Percentiles rank a stretch among this genome's conserved stretches.
Evolutionary conservation across 2,113 vertebrate species (phyloP).

Genomic region (Microtus pennsylvanicus): DNA sequence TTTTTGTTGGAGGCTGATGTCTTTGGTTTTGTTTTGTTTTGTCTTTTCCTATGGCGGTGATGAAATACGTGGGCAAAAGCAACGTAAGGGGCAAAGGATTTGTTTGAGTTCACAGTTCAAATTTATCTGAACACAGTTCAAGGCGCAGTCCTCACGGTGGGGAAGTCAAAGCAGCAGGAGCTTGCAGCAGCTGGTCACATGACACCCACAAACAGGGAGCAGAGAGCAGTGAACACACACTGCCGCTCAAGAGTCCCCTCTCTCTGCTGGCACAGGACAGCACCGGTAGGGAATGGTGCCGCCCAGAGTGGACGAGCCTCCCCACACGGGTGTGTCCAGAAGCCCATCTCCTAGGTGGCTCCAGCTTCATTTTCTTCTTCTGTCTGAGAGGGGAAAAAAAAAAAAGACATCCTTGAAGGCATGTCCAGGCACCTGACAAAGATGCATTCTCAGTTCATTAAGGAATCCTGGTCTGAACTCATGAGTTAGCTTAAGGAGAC

Average conservation of each 20-base stretch:
- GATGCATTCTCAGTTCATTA: not conserved
- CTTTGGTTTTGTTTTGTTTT: not conserved
- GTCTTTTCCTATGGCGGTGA: not conserved
- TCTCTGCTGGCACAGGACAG: not conserved
- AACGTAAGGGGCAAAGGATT: not conserved
- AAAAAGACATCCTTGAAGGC: not conserved
- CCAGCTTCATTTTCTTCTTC: not conserved
- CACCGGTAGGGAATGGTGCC: not conserved
- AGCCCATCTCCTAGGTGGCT: too few relatives aligned
- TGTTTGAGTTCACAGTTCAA: not conserved
- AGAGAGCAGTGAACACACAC: not conserved
- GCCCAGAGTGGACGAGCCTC: not conserved
- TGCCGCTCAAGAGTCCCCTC: not conserved
- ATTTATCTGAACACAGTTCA: not conserved
- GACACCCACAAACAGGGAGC: not conserved
- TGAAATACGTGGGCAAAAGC: not conserved
- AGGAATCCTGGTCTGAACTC: slow-evolving; percentile 42
- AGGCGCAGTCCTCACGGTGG: not conserved
- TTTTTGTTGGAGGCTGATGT: not conserved
- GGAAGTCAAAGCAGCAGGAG: not conserved
- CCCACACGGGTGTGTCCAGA: not conserved
- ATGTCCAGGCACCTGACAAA: slow-evolving; percentile 32
- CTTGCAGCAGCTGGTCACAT: not conserved
- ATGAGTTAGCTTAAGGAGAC: slow-evolving; percentile 12
- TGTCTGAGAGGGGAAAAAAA: not conserved